These are phyloP conservation scores for Gavia stellata DNA, from an alignment of 2,113 vertebrate species.

Conservation along the genomic window DNA sequence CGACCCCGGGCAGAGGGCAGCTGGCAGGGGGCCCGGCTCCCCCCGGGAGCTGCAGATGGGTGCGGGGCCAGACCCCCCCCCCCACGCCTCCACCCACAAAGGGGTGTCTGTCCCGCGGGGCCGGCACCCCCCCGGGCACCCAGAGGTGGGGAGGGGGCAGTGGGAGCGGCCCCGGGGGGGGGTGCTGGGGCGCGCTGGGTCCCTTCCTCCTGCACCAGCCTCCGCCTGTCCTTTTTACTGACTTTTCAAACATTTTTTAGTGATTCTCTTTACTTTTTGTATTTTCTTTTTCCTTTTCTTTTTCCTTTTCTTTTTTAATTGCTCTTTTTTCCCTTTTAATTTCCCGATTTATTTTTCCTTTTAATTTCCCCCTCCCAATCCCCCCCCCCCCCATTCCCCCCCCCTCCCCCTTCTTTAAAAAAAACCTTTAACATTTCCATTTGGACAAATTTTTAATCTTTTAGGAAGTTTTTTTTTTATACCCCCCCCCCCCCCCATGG, in stretches of 20 bases:
- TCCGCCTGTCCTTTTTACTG: not conserved
- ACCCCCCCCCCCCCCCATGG: too few species aligned
- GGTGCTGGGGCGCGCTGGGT: not conserved
- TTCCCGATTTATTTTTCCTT: too few species aligned
- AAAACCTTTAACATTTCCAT: not conserved
- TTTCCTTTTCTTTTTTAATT: too few species aligned
- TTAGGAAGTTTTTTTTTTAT: not conserved
- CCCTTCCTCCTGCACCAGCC: conserved; percentile 5
- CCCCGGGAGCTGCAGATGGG: not conserved
- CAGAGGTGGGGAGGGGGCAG: too few species aligned
- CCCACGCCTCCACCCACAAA: not conserved
- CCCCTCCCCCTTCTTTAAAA: too few species aligned
- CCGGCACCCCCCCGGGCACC: not conserved
- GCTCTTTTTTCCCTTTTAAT: too few species aligned
- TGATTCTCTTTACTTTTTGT: too few species aligned
- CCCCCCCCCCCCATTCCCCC: too few species aligned
- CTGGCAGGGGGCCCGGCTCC: not conserved
- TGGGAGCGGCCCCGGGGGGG: not conserved
- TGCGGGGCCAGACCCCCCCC: not conserved
- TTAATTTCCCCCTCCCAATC: too few species aligned
- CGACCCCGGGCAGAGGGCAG: not conserved
- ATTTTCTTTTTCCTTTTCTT: too few species aligned
- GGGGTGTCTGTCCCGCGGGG: not conserved
- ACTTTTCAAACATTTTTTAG: not conserved
- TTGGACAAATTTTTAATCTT: too few species aligned